A percentile compares a stretch with the other conserved stretches of the same genome.
Evolutionary conservation across 2,797 vertebrate species (phyloP).

Genomic region (Tarsius wallacei): DNA sequence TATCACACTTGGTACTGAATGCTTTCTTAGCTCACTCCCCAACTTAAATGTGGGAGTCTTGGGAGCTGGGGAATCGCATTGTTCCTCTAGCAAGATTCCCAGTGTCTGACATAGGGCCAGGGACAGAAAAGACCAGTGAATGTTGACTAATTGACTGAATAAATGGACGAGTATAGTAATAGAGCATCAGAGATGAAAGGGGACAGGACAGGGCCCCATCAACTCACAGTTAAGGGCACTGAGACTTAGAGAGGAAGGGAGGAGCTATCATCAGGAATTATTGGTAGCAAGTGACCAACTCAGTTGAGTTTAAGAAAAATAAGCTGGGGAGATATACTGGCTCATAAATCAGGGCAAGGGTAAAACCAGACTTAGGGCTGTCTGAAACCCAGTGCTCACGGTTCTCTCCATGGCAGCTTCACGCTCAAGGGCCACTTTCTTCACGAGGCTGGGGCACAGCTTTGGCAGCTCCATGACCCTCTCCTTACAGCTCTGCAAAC

Average conservation of each 20-base stretch:
- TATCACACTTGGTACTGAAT: not conserved
- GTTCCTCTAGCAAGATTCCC: not conserved
- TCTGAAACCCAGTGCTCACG: not conserved
- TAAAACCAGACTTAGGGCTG: not conserved
- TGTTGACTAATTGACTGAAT: not conserved
- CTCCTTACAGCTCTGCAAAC: not conserved
- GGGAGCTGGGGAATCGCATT: not conserved
- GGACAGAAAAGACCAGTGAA: not conserved
- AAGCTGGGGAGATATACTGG: not conserved
- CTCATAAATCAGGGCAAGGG: not conserved
- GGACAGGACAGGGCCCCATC: not conserved
- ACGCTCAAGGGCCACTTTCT: not conserved
- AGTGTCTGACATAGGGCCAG: not conserved
- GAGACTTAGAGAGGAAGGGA: not conserved
- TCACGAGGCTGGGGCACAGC: not conserved
- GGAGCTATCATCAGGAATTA: not conserved
- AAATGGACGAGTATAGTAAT: not conserved
- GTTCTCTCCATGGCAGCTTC: not conserved
- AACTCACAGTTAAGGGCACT: not conserved
- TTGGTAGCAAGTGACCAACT: not conserved
- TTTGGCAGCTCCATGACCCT: not conserved
- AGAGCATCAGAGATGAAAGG: not conserved
- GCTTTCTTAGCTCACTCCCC: not conserved
- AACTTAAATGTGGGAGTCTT: not conserved
- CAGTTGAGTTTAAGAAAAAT: constrained; percentile 2